Conservation (phyloP, 2,888 invertebrate species). For the Drosophila tripunctata region DNA sequence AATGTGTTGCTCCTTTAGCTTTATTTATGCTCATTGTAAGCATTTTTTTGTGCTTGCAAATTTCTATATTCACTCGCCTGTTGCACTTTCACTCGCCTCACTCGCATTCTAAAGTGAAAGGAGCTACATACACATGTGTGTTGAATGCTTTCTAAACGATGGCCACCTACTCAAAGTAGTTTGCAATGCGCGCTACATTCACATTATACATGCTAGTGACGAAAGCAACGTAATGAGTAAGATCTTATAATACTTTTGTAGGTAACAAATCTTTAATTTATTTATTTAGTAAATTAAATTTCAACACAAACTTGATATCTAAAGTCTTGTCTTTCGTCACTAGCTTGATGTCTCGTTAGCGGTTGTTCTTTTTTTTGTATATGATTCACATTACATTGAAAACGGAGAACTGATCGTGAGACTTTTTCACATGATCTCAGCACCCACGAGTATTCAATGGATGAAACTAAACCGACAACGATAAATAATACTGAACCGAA, state of each 20-base stretch:
- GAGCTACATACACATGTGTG: slow-evolving; percentile 27
- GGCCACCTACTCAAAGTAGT: slow-evolving; percentile 28
- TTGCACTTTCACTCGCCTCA: slow-evolving; percentile 55
- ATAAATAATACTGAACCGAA: no score
- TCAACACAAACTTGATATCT: no score
- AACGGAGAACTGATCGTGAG: slow-evolving; percentile 17
- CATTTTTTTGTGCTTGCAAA: not conserved
- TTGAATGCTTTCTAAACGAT: slow-evolving; percentile 64
- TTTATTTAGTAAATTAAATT: no score
- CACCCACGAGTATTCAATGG: slow-evolving; percentile 46
- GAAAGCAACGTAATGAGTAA: no score
- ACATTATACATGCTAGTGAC: no score
- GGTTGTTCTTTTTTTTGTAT: no score
- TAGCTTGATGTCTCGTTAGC: no score
- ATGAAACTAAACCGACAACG: slow-evolving; percentile 1
- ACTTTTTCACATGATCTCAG: slow-evolving; percentile 11
- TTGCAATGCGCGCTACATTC: slow-evolving; percentile 40
- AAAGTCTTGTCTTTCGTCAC: no score
- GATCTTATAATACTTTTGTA: no score
- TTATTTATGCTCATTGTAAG: not conserved
- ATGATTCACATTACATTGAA: slow-evolving; percentile 3
- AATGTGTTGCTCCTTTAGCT: not conserved
- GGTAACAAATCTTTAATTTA: no score
- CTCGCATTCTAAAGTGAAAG: slow-evolving; percentile 71
- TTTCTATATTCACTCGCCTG: slow-evolving; percentile 7